These are phyloP conservation scores for Sinhomidia bicolor DNA, from an alignment of 2,888 invertebrate genomes.

Conservation along the genomic window DNA sequence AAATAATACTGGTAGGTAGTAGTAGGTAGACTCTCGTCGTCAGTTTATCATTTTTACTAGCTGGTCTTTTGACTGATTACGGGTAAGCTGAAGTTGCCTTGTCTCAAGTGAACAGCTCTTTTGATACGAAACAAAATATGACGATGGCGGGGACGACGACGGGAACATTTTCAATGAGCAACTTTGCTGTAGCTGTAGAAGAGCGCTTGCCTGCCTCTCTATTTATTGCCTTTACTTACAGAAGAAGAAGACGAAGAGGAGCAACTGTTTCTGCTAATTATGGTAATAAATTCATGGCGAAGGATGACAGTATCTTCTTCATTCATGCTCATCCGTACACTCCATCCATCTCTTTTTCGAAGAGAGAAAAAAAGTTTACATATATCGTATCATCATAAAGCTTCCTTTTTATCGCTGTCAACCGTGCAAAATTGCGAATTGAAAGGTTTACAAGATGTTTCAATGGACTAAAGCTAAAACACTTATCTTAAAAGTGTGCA, in stretches of 20 bases:
- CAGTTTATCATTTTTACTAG: neutral
- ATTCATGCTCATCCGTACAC: conserved; percentile 37
- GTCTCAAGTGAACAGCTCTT: neutral
- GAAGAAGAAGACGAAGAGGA: neutral
- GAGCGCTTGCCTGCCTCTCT: neutral
- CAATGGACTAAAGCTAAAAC: conserved; percentile 12
- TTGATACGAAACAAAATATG: conserved; percentile 4
- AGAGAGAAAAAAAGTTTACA: neutral
- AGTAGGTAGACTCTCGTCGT: neutral
- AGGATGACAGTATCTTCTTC: conserved; percentile 56
- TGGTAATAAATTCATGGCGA: conserved; percentile 70
- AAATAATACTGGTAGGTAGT: no score
- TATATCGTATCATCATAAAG: conserved; percentile 17
- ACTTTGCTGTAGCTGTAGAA: neutral
- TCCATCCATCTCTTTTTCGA: neutral
- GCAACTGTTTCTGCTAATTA: conserved; percentile 71
- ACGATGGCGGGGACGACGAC: neutral
- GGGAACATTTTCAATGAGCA: neutral
- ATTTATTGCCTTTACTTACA: no score
- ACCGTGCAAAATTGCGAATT: conserved; percentile 11
- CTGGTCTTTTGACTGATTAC: conserved; percentile 25
- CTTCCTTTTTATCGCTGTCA: conserved; percentile 27
- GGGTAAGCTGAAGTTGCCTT: neutral
- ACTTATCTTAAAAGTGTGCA: conserved; percentile 26
- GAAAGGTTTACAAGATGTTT: conserved; percentile 13